Base-by-base conservation (phyloP, 2,888 invertebrate species). In the Amblyjoppa proteus region DNA sequence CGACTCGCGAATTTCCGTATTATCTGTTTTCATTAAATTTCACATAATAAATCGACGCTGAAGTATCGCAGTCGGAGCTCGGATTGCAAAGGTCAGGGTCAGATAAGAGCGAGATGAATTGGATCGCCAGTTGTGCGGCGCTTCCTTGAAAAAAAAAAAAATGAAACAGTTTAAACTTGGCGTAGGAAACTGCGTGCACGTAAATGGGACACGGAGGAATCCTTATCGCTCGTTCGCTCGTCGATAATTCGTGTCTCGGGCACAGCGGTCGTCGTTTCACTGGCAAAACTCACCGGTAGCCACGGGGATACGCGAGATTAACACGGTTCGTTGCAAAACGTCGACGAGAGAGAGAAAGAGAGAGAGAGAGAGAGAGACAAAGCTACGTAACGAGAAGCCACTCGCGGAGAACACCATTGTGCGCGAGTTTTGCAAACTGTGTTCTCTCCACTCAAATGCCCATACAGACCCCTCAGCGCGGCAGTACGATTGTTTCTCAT, bases 1-100 rank as follows among this genome's bases (percentile, higher is more conserved):
- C 56, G 11, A 38, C 20, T 53, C 53, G 34, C 11, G 31, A n/a
- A 16, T 11, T 11, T 9, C n/a, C 53, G 56, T 28, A 25, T 58
- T 28, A 28, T 58, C 58, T 4, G 20, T 25, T 58, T 25, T 58
- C 28, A 28, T 58, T 56, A 38, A 20, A 71, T 38, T 71, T 71
- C 6, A 20, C 56, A 38, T 56, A 38, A 31, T 38, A 13, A 51
- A 20, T 7, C n/a, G 20, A 51, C 16, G 31, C 53, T 56, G n/a
- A 5, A 56, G 16, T 31, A 56, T 70, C 9, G 11, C 13, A 28
- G 49, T n/a, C n/a, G 51, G 28, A 41, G 41, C 41, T 68, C 38
- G 9, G 71, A 1, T 53, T 71, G 53, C 45, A 79, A 83, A 83
- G 83, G 74, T 83, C 83, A 79, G 79, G 83, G 79, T 75, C 61